Percentiles rank a stretch among this genome's conserved stretches.
phyloP scores from a whole-genome alignment of 2,888 invertebrate genomes.

The Andrena bucephala region DNA sequence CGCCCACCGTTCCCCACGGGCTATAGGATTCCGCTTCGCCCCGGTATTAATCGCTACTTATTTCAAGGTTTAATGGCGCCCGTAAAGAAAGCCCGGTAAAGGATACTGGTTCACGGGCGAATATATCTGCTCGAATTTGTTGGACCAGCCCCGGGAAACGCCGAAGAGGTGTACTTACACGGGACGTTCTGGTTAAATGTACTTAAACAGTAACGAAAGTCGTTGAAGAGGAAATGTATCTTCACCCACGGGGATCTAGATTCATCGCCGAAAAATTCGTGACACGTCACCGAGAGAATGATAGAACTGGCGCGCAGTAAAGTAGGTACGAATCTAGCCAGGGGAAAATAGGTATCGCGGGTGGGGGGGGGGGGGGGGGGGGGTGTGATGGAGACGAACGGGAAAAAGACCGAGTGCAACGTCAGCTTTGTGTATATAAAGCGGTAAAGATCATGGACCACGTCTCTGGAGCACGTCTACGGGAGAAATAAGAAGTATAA shows the following conservation, averaged over 20 bases:
- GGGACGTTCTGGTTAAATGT: slow-evolving; percentile 8
- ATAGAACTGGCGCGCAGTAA: not conserved
- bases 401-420: not conserved
- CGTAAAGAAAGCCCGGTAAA: slow-evolving; percentile 40
- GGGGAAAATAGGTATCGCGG: not conserved
- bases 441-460: slow-evolving; percentile 75
- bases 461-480: slow-evolving; percentile 69
- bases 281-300: not conserved
- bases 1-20: not conserved
- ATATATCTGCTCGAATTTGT: slow-evolving; percentile 42
- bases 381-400: not conserved
- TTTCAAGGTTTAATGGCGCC: slow-evolving; percentile 34
- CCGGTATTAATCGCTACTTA: slow-evolving; percentile 58
- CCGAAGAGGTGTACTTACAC: slow-evolving; percentile 8
- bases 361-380: no score
- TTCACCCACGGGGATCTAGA: no score
- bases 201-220: not conserved
- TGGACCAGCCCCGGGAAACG: slow-evolving; percentile 7
- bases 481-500: slow-evolving; percentile 41
- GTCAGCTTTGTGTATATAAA: slow-evolving; percentile 60
- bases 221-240: not conserved
- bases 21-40: slow-evolving; percentile 33
- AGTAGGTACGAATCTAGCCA: not conserved
- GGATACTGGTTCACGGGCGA: slow-evolving; percentile 16
- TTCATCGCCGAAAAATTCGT: no score